Percentiles rank a stretch among this genome's conserved stretches.
Conservation (phyloP, 2,113 vertebrate species). For the Columba livia region DNA sequence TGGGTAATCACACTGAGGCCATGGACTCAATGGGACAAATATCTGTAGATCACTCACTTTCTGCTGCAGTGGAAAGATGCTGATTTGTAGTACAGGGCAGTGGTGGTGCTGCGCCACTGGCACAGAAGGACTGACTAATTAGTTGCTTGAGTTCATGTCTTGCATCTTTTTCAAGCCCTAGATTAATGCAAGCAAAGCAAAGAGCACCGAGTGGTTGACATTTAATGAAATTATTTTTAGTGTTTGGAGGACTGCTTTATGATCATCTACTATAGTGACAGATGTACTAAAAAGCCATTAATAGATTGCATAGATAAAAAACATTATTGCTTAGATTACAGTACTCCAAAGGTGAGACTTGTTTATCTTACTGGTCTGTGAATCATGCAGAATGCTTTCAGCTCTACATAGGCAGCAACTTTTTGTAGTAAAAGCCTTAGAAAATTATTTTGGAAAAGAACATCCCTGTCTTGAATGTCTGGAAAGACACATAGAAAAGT, state of each 20-base stretch:
- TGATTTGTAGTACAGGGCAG: not conserved
- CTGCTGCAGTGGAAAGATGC: not conserved
- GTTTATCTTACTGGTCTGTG: constrained; percentile 1
- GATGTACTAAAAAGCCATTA: not conserved
- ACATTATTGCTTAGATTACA: not conserved
- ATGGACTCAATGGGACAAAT: not conserved
- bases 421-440: not conserved
- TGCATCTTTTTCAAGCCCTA: constrained; percentile 16
- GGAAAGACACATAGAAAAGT: not conserved
- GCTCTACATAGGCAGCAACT: not conserved
- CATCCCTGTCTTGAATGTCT: not conserved
- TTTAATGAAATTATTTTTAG: constrained; percentile 6
- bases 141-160: not conserved
- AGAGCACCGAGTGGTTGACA: not conserved
- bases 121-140: not conserved
- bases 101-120: not conserved
- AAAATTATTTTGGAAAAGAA: not conserved
- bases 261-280: not conserved
- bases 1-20: not conserved
- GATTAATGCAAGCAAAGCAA: constrained; percentile 23
- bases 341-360: not conserved
- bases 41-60: not conserved
- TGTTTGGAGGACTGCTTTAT: constrained; percentile 18
- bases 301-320: not conserved
- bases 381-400: not conserved